Evolutionary conservation across 2,888 invertebrate genomes (phyloP), one percentile per base, ranked within the genome.

Genomic region (Ryuthela nishihirai): DNA sequence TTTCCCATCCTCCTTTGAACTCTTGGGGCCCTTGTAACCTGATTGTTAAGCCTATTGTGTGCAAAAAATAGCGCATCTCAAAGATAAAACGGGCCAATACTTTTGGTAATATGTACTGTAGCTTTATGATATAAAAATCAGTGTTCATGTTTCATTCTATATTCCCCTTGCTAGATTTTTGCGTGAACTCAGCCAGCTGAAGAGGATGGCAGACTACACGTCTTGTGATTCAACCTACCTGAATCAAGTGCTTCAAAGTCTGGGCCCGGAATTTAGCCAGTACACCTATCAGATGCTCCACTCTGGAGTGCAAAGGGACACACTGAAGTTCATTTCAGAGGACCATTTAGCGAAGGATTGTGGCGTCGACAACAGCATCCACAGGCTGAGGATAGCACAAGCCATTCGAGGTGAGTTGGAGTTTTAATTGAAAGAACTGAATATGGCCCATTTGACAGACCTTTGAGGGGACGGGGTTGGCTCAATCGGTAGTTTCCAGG

Each of bases 231-330:
- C 87, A 5, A 87, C 89, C n/a, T 89, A 88, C 73, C 81, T 98
- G 65, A 89, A 91, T 71, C 83, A 83, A 59, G 90, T 92, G 73
- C 78, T 98, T 36, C 85, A 85, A 71, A 80, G 80, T 38, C 84
- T 97, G 56, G 91, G 90, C 1, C 82, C 85, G 3, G 94, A 94
- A 73, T 92, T 93, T 74, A 87, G 90, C 47, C 93, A 90, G 67
- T 99, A 99, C 76, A 95, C 98, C 0, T 99, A 99, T 76, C 85
- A 87, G 46, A 89, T 99, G 88, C 77, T 99, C 46, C 90, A 93
- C 72, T 88, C 92, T 23, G 98, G 98, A 15, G 89, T 98, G 29
- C 95, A 97, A 74, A 87, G 86, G 72, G 87, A 88, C 67, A 85
- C 88, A 9, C 81, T 99, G 59, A 83, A 88, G 62, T 74, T 72